Evolutionary conservation across 92 coral and sea anemone genomes (phyloP), one percentile per base, ranked within the genome.

Genomic region (Siderastrea radians): DNA sequence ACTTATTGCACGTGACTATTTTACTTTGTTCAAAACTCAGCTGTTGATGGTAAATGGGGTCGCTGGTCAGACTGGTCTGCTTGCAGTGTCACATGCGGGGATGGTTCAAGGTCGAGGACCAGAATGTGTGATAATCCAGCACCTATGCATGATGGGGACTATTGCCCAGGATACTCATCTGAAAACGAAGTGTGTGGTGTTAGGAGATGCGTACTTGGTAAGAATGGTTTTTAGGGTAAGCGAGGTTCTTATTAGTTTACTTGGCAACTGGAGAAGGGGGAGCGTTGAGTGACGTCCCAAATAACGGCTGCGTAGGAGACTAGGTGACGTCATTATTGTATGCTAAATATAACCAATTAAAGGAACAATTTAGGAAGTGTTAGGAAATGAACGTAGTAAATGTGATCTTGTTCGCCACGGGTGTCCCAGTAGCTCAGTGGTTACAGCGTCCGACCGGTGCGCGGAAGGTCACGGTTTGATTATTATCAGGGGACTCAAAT

Each of bases 21-120:
- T 55, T 14, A 55, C 12, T 55, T 4, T 55, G 61, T 3, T 55
- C 12, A 0, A 55, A 7, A 7, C 61, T 19, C 8, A 78, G 83
- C 89, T 26, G 50, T 94, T 74, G 66, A 92, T 84, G 98, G 98
- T 7, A 73, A 92, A 86, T 96, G 98, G 98, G 90, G 93, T 1
- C 79, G 82, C 51, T 96, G 98, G 98, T 73, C 91, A 16, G 86
- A 72, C 5, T 96, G 98, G 98, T 66, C 63, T 11, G 12, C 64
- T 4, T 96, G 98, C 62, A 87, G 89, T 61, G 91, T 87, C 26
- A 77, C 86, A 2, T 96, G 98, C 47, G 92, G 93, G 61, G 89
- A 92, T 26, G 98, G 98, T 7, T 38, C 10, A 15, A 79, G 91
- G 66, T 74, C 53, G 15, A 90, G 98, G 46, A 52, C 59, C n/a